These are phyloP conservation scores for Corticium candelabrum DNA, from an alignment of 37 sponge, comb jelly and placozoan genomes.

Conservation along the genomic window DNA sequence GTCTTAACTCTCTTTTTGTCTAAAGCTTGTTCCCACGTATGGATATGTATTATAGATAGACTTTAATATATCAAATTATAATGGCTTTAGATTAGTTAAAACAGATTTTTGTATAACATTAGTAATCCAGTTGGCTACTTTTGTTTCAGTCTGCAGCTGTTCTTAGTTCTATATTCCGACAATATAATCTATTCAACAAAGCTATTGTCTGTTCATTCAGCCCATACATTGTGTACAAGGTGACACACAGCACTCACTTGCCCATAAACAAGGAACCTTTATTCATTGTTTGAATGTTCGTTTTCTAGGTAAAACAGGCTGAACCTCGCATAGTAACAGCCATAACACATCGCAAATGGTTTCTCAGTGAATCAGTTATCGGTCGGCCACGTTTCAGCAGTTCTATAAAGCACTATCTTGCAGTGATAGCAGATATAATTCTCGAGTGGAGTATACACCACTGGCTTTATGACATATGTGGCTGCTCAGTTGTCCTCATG, in stretches of 20 bases:
- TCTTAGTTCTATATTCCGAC: neutral
- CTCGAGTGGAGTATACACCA: neutral
- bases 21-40: too few relatives aligned
- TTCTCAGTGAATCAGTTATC: too few relatives aligned
- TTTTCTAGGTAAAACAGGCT: neutral
- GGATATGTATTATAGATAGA: too few relatives aligned
- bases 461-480: neutral
- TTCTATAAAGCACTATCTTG: too few relatives aligned
- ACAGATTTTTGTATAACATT: neutral
- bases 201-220: neutral
- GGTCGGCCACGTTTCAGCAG: too few relatives aligned
- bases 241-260: too few relatives aligned
- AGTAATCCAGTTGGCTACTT: neutral
- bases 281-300: neutral
- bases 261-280: neutral
- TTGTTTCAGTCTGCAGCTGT: neutral
- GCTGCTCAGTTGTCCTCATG: neutral
- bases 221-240: neutral
- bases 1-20: too few relatives aligned
- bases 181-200: neutral
- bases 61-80: too few relatives aligned
- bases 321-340: neutral
- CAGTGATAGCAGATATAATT: neutral
- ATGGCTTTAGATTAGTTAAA: too few relatives aligned
- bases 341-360: neutral